Evolutionary conservation across 2,113 vertebrate species (phyloP).

Genomic region (Sinocyclocheilus maitianheensis): DNA sequence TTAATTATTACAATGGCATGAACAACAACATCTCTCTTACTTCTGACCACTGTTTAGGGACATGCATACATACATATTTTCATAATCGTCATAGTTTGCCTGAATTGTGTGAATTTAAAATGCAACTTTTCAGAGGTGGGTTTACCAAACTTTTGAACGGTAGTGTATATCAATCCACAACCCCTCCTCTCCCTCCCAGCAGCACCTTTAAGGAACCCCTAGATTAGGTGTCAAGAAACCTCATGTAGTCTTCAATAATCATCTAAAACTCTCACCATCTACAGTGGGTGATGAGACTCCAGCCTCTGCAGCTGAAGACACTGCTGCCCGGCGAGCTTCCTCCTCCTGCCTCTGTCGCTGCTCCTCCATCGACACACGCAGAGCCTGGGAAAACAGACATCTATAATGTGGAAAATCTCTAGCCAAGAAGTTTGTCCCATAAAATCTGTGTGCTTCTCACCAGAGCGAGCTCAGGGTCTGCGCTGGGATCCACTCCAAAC

Average conservation of each 20-base stretch:
- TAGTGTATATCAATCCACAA: too few species aligned
- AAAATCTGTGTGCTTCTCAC: constrained; percentile 68
- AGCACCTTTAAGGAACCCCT: not conserved
- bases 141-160: too few species aligned
- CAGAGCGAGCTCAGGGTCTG: constrained; percentile 92
- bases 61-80: too few species aligned
- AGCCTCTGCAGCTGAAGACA: constrained; percentile 84
- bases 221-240: not conserved
- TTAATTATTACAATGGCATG: too few species aligned
- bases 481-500: constrained; percentile 94
- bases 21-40: too few species aligned
- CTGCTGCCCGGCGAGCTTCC: constrained; percentile 86
- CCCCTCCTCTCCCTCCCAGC: too few species aligned
- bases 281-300: constrained; percentile 75
- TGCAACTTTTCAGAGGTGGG: too few species aligned
- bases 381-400: constrained; percentile 73
- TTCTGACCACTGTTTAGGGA: too few species aligned
- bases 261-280: constrained; percentile 76
- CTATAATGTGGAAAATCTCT: not conserved
- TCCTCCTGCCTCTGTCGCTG: constrained; percentile 95
- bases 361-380: constrained; percentile 97
- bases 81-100: too few species aligned
- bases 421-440: not conserved
- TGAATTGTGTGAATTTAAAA: too few species aligned
- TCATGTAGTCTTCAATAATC: not conserved